phyloP scores from a whole-genome alignment of 2,113 vertebrate species.

The Protomyctophum bolini region DNA sequence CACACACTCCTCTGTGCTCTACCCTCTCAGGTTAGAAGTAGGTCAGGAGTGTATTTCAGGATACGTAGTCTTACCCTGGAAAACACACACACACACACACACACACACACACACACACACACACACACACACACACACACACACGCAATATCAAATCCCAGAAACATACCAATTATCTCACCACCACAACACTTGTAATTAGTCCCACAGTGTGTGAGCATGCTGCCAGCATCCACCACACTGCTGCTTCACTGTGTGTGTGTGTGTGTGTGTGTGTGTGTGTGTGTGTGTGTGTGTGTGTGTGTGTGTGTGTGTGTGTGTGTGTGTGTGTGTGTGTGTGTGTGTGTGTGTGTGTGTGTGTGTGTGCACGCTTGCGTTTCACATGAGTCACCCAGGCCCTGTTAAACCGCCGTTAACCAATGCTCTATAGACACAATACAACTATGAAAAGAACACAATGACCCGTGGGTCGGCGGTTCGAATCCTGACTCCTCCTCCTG shows the following conservation, averaged over 20 bases:
- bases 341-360: neutral
- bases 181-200: slow-evolving; percentile 63
- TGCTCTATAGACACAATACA: neutral
- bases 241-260: slow-evolving; percentile 18
- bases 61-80: neutral
- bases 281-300: slow-evolving; percentile 8
- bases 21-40: neutral
- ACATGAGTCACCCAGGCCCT: neutral
- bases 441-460: neutral
- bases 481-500: no score
- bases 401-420: slow-evolving; percentile 10
- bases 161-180: slow-evolving; percentile 51
- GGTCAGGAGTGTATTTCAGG: neutral
- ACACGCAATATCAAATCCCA: slow-evolving; percentile 34
- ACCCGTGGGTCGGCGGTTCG: no score
- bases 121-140: slow-evolving; percentile 5
- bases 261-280: slow-evolving; percentile 16
- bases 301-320: slow-evolving; percentile 47
- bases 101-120: neutral
- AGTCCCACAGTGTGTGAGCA: slow-evolving; percentile 44
- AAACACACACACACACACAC: slow-evolving; percentile 7
- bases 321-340: slow-evolving; percentile 15
- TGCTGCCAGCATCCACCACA: neutral
- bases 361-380: neutral
- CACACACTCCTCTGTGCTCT: neutral